Base-by-base conservation (phyloP, 2,888 invertebrate species). In the Caenorhabditis zanzibari region DNA sequence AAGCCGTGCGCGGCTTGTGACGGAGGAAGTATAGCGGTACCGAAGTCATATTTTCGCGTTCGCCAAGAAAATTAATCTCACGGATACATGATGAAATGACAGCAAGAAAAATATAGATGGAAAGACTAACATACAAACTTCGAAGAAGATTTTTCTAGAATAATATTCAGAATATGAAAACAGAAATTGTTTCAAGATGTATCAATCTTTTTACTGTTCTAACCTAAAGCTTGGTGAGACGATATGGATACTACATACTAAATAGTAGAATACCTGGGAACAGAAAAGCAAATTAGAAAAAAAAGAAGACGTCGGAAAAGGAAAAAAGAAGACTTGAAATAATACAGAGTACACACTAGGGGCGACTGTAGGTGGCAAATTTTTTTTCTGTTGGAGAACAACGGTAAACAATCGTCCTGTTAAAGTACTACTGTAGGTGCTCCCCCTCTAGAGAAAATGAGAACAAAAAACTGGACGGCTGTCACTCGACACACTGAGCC, bases 361-460 rank as follows among this genome's bases (percentile, higher is more conserved):
- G 66, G 16, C 72, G 47, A 47, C 49, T 47, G 64, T 52, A 73
- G 81, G 81, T 81, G 81, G 73, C 68, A 74, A 77, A 76, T 73
- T 22, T 41, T 58, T 35, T 54, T n/a, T n/a, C n/a, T n/a, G n/a
- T n/a, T 66, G 58, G 76, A 82, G 73, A 77, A 82, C 77, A 77
- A 69, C 77, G 72, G 82, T 82, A 82, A 82, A 82, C 77, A 82
- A 82, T 73, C 77, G 82, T 73, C 82, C 82, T 82, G 77, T 66
- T 82, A 77, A 82, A 77, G 82, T 82, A 82, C 82, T 82, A 82
- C 82, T 82, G 82, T 82, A 82, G 82, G 76, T 76, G 75, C 76
- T 82, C 72, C 38, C 71, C 19, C 35, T 44, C 41, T 28, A 71
- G 69, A 64, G 49, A 38, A 24, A 68, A 66, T 41, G 63, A 52